Base-by-base conservation (phyloP, 2,797 vertebrate genomes). In the Rhinophrynus dorsalis region DNA sequence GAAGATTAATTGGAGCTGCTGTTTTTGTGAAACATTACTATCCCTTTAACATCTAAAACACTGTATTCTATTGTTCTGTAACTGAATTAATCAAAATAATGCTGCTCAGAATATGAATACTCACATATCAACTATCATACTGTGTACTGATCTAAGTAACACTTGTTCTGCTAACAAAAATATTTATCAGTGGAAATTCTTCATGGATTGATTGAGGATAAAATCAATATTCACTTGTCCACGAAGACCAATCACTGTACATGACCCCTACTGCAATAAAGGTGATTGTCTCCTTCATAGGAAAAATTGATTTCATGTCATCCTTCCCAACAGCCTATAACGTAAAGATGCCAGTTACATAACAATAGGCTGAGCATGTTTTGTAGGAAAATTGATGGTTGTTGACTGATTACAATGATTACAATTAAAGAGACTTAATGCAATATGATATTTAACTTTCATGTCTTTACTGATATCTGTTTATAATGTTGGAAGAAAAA, bases 191-290 rank as follows among this genome's bases (percentile, higher is more conserved):
- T 15, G 38, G 37, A 52, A 61, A 42, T 51, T 42, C 18, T 61
- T 61, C 45, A 33, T 50, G 40, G 38, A 52, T 24, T 42, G 47
- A 35, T 18, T n/a, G 58, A 60, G 35, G 24, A 60, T 60, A 30
- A 32, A 60, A 69, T 69, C 55, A 54, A 69, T 69, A 60, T n/a
- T 15, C 35, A 50, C 50, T 68, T 24, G 60, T 68, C 38, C 44
- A 15, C 11, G 1, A 1, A 44, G 10, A n/a, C 37, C 24, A 17
- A 29, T 42, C 10, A 52, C 17, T 44, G 18, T 24, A 33, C 32
- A 15, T 42, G 44, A 20, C 42, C 30, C 18, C 67, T 44, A 21
- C 29, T 51, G 66, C 38, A 51, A 51, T 48, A 37, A 59, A 29
- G 35, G 33, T 51, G 45, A 59, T 68, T 59, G 29, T 17, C 24